Conservation (phyloP, 2,888 invertebrate species). For the Ennomos fuscantarius region DNA sequence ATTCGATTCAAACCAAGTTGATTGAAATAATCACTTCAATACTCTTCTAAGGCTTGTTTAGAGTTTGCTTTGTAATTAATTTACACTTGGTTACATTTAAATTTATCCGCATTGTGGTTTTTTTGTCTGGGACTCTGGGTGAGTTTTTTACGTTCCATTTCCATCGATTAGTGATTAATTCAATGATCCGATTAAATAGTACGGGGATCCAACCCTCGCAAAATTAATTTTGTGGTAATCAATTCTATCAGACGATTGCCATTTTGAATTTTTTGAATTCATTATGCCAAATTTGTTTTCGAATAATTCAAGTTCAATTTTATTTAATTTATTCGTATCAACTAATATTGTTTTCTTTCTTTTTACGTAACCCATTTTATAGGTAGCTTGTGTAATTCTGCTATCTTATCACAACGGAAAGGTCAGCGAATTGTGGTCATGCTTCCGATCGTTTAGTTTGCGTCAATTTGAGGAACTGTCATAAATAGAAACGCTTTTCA, state of each 20-base stretch:
- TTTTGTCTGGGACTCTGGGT: conserved; percentile 17
- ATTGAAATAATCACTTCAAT: conserved; percentile 71
- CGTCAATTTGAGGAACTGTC: conserved; percentile 30
- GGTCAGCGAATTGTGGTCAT: conserved; percentile 65
- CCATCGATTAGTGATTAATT: conserved; percentile 36
- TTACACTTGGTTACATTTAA: conserved; percentile 55
- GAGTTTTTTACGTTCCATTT: conserved; percentile 46
- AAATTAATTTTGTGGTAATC: conserved; percentile 4
- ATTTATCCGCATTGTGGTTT: conserved; percentile 46
- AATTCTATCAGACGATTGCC: conserved; percentile 3
- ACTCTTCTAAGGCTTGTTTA: conserved; percentile 62
- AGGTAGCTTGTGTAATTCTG: conserved; percentile 59
- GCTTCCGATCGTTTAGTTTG: conserved; percentile 68
- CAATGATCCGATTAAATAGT: conserved; percentile 21
- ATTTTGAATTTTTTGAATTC: neutral
- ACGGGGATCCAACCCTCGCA: conserved; percentile 6
- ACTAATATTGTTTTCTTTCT: conserved; percentile 48
- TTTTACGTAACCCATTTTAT: conserved; percentile 53
- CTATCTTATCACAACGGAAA: conserved; percentile 80
- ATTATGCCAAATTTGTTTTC: conserved; percentile 6
- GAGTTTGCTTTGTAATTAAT: conserved; percentile 51
- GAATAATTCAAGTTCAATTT: neutral
- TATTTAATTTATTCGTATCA: conserved; percentile 17
- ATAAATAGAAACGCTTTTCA: conserved; percentile 1
- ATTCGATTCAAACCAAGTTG: conserved; percentile 64